Percentiles rank a stretch among this genome's conserved stretches.
phyloP scores from a whole-genome alignment of 2,797 vertebrate genomes.

The Manis javanica region DNA sequence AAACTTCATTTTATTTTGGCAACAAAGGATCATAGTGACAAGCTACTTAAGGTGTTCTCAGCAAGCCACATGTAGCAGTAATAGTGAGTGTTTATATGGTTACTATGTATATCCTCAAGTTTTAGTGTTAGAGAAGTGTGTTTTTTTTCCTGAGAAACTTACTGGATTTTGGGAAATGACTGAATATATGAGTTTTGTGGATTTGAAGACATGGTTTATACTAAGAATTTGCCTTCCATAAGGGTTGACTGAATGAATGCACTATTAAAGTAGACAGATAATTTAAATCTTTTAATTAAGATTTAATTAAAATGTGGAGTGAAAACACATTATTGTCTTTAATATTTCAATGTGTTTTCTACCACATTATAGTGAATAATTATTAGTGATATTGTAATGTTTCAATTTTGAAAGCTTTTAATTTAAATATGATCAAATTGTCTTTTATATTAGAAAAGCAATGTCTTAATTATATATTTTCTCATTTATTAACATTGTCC shows the following conservation, averaged over 20 bases:
- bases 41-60: constrained; percentile 90
- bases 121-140: constrained; percentile 80
- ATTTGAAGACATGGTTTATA: constrained; percentile 47
- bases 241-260: neutral
- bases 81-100: constrained; percentile 87
- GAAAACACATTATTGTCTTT: constrained; percentile 29
- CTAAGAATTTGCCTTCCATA: neutral
- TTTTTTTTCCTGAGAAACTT: constrained; percentile 59
- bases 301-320: too few relatives aligned
- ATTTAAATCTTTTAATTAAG: constrained; percentile 46
- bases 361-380: neutral
- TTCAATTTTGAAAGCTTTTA: constrained; percentile 61
- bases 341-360: constrained; percentile 44
- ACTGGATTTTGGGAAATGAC: constrained; percentile 25
- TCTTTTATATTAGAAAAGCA: constrained; percentile 34
- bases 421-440: constrained; percentile 25
- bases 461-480: constrained; percentile 30
- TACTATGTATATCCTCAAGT: constrained; percentile 82
- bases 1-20: constrained; percentile 90
- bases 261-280: constrained; percentile 12
- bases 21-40: constrained; percentile 86
- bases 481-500: constrained; percentile 34
- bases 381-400: constrained; percentile 31
- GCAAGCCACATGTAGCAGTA: constrained; percentile 84
- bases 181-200: constrained; percentile 40